A percentile compares a stretch with the other conserved stretches of the same genome.
These are phyloP conservation scores for Kryptolebias marmoratus DNA, from an alignment of 2,113 vertebrate genomes.

Conservation along the genomic window DNA sequence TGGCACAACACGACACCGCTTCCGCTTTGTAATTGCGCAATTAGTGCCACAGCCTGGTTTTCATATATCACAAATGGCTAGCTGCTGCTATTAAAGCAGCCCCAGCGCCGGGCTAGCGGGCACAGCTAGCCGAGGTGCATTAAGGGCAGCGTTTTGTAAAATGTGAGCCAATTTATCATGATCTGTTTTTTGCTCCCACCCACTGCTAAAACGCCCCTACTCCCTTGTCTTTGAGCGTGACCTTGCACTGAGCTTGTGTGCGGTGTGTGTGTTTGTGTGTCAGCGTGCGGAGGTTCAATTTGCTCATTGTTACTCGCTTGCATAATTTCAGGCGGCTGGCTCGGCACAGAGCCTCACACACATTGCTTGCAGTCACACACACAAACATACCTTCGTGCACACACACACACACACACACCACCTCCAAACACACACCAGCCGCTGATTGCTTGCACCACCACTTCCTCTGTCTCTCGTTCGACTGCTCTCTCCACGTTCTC, in stretches of 20 bases:
- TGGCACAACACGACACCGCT: constrained; percentile 86
- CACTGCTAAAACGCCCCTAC: constrained; percentile 83
- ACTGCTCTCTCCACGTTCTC: constrained; percentile 44
- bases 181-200: constrained; percentile 91
- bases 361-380: constrained; percentile 27
- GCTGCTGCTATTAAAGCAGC: constrained; percentile 75
- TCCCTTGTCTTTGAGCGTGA: constrained; percentile 91
- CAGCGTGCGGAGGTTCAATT: constrained; percentile 85
- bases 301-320: constrained; percentile 93
- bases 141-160: constrained; percentile 95
- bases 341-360: constrained; percentile 70
- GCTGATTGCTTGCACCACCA: constrained; percentile 74
- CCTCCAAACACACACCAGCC: constrained; percentile 56
- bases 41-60: constrained; percentile 94
- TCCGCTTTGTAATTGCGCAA: constrained; percentile 99
- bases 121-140: constrained; percentile 81
- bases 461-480: constrained; percentile 62
- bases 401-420: constrained; percentile 23
- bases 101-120: constrained; percentile 66
- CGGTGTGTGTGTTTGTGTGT: constrained; percentile 56
- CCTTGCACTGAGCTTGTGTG: constrained; percentile 84
- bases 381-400: constrained; percentile 40
- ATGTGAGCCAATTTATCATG: constrained; percentile 96
- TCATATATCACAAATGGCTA: constrained; percentile 93
- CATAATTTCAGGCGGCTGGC: constrained; percentile 88